These are phyloP conservation scores for Phoxinus dragarum DNA, from an alignment of 2,797 vertebrate genomes.

Conservation along the genomic window DNA sequence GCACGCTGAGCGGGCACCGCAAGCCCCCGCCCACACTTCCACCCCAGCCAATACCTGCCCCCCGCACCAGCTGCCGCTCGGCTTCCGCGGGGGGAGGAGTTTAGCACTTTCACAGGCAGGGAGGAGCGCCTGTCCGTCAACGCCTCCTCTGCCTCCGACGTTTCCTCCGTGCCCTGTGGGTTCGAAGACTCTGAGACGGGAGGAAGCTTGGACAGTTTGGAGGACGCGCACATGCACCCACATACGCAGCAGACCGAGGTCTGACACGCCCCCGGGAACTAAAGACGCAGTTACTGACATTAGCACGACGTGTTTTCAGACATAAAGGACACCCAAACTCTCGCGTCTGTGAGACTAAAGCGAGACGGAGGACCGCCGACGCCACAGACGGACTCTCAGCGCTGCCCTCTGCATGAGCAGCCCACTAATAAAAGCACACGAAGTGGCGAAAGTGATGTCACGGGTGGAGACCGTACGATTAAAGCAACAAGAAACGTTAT, in stretches of 20 bases:
- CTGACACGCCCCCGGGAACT: constrained; percentile 69
- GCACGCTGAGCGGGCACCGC: constrained; percentile 84
- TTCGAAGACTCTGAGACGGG: constrained; percentile 86
- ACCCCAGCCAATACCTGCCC: constrained; percentile 95
- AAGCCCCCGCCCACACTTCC: constrained; percentile 84
- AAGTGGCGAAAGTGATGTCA: constrained; percentile 28
- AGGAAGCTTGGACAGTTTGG: constrained; percentile 87
- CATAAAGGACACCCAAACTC: not conserved
- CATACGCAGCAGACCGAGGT: constrained; percentile 98
- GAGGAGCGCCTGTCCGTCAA: constrained; percentile 85
- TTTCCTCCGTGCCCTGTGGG: constrained; percentile 79
- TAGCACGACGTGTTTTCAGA: not conserved
- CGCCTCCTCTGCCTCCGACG: constrained; percentile 85
- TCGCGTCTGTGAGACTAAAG: not conserved
- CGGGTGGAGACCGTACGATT: constrained; percentile 8
- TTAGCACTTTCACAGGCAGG: constrained; percentile 67
- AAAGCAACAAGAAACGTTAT: constrained; percentile 34
- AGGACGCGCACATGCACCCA: constrained; percentile 80
- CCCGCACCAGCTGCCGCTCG: constrained; percentile 87
- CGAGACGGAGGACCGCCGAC: not conserved
- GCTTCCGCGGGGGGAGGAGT: constrained; percentile 74
- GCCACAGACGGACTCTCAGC: constrained; percentile 9
- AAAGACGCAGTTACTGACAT: not conserved
- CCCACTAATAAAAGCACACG: constrained; percentile 45
- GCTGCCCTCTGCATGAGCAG: constrained; percentile 30